phyloP scores from a whole-genome alignment of 2,888 invertebrate genomes.

The Hylaea fasciaria region DNA sequence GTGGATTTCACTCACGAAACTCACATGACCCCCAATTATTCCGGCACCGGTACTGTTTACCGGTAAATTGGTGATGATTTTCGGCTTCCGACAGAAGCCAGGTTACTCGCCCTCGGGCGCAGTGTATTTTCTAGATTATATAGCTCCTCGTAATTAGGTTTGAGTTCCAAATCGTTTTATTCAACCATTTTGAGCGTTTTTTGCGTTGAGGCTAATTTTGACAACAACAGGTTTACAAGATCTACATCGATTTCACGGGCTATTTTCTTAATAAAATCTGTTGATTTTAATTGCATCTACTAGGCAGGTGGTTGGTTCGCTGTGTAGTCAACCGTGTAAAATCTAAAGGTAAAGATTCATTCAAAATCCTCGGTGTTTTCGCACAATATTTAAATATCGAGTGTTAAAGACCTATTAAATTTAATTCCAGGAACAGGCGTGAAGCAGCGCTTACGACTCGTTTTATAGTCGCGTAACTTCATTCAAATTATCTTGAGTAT shows the following conservation, averaged over 20 bases:
- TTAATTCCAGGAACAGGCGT: slow-evolving; percentile 62
- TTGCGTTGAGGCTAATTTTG: slow-evolving; percentile 18
- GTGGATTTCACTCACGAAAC: slow-evolving; percentile 78
- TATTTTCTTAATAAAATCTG: slow-evolving; percentile 35
- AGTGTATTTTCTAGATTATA: slow-evolving; percentile 64
- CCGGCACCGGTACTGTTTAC: slow-evolving; percentile 72
- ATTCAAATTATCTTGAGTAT: slow-evolving; percentile 57
- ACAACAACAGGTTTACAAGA: slow-evolving; percentile 25
- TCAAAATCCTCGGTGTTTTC: slow-evolving; percentile 50
- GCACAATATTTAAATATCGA: slow-evolving; percentile 64
- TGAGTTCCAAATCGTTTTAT: slow-evolving; percentile 31
- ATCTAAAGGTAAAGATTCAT: slow-evolving; percentile 41
- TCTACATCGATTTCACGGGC: slow-evolving; percentile 36
- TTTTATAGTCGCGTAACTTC: slow-evolving; percentile 50
- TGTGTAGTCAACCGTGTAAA: slow-evolving; percentile 31
- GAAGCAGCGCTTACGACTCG: slow-evolving; percentile 60
- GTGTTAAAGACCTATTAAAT: slow-evolving; percentile 67
- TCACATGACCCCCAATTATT: slow-evolving; percentile 69
- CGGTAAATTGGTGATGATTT: slow-evolving; percentile 77
- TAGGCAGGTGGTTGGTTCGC: slow-evolving; percentile 34
- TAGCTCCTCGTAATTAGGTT: slow-evolving; percentile 52
- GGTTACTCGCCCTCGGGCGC: slow-evolving; percentile 53
- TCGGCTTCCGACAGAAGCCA: slow-evolving; percentile 77
- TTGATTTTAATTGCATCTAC: slow-evolving; percentile 42
- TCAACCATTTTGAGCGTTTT: slow-evolving; percentile 12